A percentile compares a stretch with the other conserved stretches of the same genome.
phyloP scores from a whole-genome alignment of 2,888 invertebrate species.

The Anthrax anthrax region DNA sequence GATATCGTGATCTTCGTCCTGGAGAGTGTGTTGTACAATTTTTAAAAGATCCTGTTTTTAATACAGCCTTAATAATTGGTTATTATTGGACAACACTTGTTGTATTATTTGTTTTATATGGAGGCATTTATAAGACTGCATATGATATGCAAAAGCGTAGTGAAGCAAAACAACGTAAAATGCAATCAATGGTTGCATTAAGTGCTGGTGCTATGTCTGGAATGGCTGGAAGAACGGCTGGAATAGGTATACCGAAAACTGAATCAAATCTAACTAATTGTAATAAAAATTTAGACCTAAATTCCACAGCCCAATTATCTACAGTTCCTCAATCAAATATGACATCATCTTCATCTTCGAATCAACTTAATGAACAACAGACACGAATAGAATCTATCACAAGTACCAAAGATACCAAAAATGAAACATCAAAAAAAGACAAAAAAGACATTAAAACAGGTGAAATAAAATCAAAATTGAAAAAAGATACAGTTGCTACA shows the following conservation, averaged over 20 bases:
- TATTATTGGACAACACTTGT: constrained; percentile 97
- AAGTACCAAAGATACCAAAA: constrained; percentile 20
- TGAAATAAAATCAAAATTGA: constrained; percentile 39
- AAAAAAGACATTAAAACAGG: constrained; percentile 40
- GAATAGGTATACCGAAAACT: constrained; percentile 69
- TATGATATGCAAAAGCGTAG: constrained; percentile 96
- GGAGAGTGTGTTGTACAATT: constrained; percentile 95
- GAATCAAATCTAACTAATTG: constrained; percentile 52
- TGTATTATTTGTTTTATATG: constrained; percentile 89
- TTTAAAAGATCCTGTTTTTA: constrained; percentile 91
- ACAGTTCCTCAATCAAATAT: constrained; percentile 16
- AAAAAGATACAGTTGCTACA: constrained; percentile 24
- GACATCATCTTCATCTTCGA: constrained; percentile 20
- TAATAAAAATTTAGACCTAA: constrained; percentile 42
- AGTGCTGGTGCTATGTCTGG: constrained; percentile 83
- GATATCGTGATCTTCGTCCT: constrained; percentile 71
- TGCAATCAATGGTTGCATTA: constrained; percentile 86
- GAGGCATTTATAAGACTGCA: constrained; percentile 93
- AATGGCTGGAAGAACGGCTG: constrained; percentile 77
- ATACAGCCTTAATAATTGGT: constrained; percentile 89
- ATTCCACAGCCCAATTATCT: constrained; percentile 18
- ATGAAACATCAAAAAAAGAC: constrained; percentile 32
- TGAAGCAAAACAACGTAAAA: constrained; percentile 88
- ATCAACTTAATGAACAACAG: constrained; percentile 16
- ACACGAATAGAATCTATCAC: constrained; percentile 14